Conservation (phyloP, 2,797 vertebrate species). For the Hypotaenidia philippensis region DNA sequence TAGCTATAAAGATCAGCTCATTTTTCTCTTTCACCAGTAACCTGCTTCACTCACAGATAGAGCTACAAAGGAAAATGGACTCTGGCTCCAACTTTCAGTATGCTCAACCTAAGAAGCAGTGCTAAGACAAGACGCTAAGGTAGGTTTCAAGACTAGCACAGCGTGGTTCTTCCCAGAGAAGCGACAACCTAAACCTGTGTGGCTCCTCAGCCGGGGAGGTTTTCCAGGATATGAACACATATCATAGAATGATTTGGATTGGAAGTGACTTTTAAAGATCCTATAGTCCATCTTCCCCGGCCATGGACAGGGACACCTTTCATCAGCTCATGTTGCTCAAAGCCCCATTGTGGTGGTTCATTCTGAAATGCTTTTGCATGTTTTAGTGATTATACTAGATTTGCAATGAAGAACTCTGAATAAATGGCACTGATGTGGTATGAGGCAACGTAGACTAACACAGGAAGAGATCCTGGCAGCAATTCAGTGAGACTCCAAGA, state of each 20-base stretch:
- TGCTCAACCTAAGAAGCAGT: fast-evolving
- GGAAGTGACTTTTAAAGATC: not conserved
- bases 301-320: not conserved
- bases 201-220: not conserved
- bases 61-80: not conserved
- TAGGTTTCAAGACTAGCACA: too few relatives aligned
- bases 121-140: fast-evolving
- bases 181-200: not conserved
- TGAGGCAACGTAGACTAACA: fast-evolving
- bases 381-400: not conserved
- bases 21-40: not conserved
- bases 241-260: not conserved
- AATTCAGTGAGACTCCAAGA: not conserved
- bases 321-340: not conserved
- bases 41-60: not conserved
- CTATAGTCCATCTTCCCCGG: not conserved
- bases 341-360: not conserved
- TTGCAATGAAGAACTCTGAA: not conserved
- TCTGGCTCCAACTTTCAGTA: not conserved
- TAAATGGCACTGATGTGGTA: too few relatives aligned
- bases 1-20: not conserved
- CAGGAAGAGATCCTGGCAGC: not conserved
- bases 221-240: not conserved
- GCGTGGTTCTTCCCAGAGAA: fast-evolving
- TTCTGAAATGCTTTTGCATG: not conserved